phyloP scores from a whole-genome alignment of 1,140 invertebrate species.

The Diorhabda elongata region DNA sequence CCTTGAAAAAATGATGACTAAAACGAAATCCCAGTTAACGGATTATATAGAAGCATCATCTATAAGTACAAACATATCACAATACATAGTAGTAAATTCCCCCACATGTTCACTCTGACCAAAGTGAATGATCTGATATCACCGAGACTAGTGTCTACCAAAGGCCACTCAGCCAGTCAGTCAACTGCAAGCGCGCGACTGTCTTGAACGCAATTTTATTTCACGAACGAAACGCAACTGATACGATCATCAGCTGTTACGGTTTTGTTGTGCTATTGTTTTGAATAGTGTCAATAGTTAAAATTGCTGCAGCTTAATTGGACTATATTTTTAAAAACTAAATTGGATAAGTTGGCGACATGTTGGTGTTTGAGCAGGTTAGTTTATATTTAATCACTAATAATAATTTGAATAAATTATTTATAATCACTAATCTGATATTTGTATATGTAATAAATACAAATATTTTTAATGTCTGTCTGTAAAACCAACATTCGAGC shows the following conservation, averaged over 20 bases:
- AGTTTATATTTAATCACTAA: background rate
- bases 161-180: constrained; percentile 12
- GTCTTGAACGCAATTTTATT: background rate
- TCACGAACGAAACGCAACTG: background rate
- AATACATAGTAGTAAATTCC: background rate
- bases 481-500: too few relatives aligned
- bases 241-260: constrained; percentile 19
- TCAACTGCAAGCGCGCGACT: constrained; percentile 5
- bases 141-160: constrained; percentile 7
- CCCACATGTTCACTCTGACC: constrained; percentile 4
- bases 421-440: too few relatives aligned
- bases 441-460: too few relatives aligned
- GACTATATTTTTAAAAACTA: background rate
- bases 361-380: constrained; percentile 21
- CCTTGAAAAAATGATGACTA: background rate
- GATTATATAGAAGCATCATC: background rate
- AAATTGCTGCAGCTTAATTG: background rate
- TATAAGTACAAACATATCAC: background rate
- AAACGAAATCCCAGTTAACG: background rate
- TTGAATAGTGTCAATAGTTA: background rate
- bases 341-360: background rate
- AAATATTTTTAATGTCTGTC: too few relatives aligned
- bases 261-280: constrained; percentile 12
- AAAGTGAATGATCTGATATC: constrained; percentile 24
- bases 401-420: too few relatives aligned